These are phyloP conservation scores for Macropis europaea DNA, from an alignment of 2,888 invertebrate species.

Conservation along the genomic window DNA sequence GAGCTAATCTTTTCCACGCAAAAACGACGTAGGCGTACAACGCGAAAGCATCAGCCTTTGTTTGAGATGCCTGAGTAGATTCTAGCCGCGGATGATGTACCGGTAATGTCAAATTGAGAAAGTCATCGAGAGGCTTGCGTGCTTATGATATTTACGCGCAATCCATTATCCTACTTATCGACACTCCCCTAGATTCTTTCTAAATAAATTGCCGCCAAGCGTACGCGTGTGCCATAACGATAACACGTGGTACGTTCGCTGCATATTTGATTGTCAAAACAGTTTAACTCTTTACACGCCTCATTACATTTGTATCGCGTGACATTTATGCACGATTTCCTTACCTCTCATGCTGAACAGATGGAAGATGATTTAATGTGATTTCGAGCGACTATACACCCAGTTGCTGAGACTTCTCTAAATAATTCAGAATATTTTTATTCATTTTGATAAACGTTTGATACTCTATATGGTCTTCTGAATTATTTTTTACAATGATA, in stretches of 20 bases:
- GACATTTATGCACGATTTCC: too few species aligned
- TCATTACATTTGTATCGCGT: too few species aligned
- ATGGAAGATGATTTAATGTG: too few species aligned
- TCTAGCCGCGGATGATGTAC: conserved; percentile 19
- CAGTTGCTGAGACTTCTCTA: too few species aligned
- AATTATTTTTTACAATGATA: too few species aligned
- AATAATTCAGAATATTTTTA: too few species aligned
- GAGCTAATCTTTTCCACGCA: conserved; percentile 36
- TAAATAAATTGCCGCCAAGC: conserved; percentile 4
- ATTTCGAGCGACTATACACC: too few species aligned
- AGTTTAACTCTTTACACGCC: not conserved
- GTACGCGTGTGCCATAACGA: not conserved
- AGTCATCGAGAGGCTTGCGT: conserved; percentile 26
- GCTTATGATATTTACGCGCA: conserved; percentile 14
- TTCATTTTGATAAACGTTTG: too few species aligned
- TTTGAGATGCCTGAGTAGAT: conserved; percentile 28
- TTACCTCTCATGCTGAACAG: too few species aligned
- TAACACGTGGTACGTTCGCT: not conserved
- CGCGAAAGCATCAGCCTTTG: conserved; percentile 35
- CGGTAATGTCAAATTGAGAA: conserved; percentile 42
- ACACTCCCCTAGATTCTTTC: conserved; percentile 44
- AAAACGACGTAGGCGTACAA: conserved; percentile 54
- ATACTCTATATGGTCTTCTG: too few species aligned
- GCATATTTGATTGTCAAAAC: not conserved
- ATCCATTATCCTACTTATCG: conserved; percentile 45